Conservation (phyloP, 2,113 vertebrate genomes). For the Tylochromis polylepis region DNA sequence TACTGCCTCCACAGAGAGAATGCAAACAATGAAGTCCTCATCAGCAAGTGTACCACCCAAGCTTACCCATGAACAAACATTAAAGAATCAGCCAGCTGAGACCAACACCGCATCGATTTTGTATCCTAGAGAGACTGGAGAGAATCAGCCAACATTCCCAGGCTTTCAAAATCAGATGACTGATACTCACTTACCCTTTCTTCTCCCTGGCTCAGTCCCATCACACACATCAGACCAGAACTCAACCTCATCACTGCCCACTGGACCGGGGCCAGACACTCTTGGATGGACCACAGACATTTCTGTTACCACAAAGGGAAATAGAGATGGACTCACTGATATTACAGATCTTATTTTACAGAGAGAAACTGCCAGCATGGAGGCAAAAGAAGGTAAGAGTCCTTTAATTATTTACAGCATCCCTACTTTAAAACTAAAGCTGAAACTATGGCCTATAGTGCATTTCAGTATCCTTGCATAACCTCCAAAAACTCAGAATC, state of each 20-base stretch:
- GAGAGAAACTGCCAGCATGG: neutral
- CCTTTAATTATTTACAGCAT: neutral
- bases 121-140: neutral
- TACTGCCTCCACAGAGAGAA: neutral
- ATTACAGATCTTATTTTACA: neutral
- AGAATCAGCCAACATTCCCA: neutral
- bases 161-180: neutral
- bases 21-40: neutral
- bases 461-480: neutral
- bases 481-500: neutral
- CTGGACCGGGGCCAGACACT: neutral
- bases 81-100: constrained; percentile 4
- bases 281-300: neutral
- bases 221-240: neutral
- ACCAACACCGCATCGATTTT: neutral
- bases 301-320: neutral
- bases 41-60: neutral
- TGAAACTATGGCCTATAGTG: neutral
- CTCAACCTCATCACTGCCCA: neutral
- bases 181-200: neutral
- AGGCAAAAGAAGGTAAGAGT: constrained; percentile 39
- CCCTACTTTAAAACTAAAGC: neutral
- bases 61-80: neutral
- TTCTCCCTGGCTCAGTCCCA: neutral
- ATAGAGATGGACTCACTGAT: neutral